Conservation (phyloP, 64 coral and sea anemone genomes). For the Montipora cactus region DNA sequence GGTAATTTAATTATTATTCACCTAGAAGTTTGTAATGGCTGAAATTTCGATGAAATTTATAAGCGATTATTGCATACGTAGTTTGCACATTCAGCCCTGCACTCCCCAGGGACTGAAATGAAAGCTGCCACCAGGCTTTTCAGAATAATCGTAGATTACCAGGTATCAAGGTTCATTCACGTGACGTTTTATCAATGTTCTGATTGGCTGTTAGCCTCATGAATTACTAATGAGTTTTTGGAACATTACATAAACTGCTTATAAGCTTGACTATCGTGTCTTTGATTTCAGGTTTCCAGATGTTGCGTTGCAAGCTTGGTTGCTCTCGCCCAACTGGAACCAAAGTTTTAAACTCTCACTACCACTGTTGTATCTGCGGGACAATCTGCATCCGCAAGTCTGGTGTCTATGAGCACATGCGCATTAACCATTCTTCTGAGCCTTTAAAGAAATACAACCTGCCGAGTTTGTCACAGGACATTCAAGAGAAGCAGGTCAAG, state of each 20-base stretch:
- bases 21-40: too few relatives aligned
- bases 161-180: too few relatives aligned
- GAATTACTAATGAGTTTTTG: not conserved
- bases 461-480: not conserved
- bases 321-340: constrained; percentile 82
- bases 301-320: constrained; percentile 90
- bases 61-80: too few relatives aligned
- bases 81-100: too few relatives aligned
- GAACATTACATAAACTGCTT: not conserved
- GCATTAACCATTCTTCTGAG: constrained; percentile 68
- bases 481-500: constrained; percentile 28
- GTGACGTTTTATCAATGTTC: too few relatives aligned
- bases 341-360: constrained; percentile 87
- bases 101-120: too few relatives aligned
- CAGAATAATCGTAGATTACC: too few relatives aligned
- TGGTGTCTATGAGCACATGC: constrained; percentile 90
- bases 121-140: too few relatives aligned
- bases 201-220: too few relatives aligned
- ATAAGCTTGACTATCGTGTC: too few relatives aligned
- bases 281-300: constrained; percentile 68
- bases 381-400: constrained; percentile 91
- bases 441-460: not conserved
- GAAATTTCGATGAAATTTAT: too few relatives aligned
- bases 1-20: too few relatives aligned
- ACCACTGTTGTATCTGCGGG: constrained; percentile 92